Conservation (phyloP, 2,113 vertebrate species). For the Corythornis cristatus region DNA sequence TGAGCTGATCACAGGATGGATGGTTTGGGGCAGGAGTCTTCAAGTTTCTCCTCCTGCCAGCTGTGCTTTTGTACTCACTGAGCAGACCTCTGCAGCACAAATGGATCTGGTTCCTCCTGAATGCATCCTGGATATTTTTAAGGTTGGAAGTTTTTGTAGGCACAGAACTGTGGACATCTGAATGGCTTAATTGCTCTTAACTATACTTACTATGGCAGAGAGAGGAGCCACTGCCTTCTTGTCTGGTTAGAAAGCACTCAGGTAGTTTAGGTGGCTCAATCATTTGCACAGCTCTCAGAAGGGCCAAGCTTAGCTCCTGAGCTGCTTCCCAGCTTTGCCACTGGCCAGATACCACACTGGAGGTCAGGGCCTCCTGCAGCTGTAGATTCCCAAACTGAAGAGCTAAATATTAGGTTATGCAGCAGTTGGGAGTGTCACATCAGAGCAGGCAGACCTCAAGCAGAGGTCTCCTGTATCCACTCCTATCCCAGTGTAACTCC, state of each 20-base stretch:
- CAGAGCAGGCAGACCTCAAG: neutral
- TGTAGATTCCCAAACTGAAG: neutral
- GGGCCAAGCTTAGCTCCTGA: neutral
- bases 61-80: neutral
- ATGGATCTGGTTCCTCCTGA: neutral
- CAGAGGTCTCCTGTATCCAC: neutral
- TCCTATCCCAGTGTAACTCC: neutral
- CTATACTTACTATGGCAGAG: neutral
- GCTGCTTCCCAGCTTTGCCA: neutral
- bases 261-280: neutral
- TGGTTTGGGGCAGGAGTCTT: neutral
- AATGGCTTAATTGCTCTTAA: neutral
- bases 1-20: neutral
- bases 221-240: neutral
- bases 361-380: neutral
- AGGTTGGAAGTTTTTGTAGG: neutral
- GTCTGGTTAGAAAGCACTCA: neutral
- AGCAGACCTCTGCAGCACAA: neutral
- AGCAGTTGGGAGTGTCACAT: neutral
- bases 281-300: neutral
- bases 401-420: neutral
- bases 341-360: fast-evolving
- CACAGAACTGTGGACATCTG: neutral
- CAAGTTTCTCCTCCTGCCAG: neutral
- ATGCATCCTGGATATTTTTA: neutral